phyloP scores from a whole-genome alignment of 2,888 invertebrate species.

The Scaptomyza polygonia region DNA sequence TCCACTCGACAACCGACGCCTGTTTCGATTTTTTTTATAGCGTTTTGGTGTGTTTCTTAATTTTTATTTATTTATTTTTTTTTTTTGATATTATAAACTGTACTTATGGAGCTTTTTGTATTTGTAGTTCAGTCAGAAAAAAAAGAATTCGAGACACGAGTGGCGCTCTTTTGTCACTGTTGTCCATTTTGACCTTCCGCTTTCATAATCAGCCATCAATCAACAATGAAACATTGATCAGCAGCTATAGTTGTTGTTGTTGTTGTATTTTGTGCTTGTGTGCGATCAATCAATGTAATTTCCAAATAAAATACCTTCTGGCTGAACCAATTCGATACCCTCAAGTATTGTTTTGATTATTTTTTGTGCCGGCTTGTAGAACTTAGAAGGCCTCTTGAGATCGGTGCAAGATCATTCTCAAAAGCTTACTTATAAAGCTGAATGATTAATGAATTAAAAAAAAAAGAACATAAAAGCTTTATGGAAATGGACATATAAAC shows the following conservation, averaged over 20 bases:
- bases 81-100: constrained; percentile 65
- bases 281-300: constrained; percentile 60
- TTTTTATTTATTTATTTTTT: constrained; percentile 15
- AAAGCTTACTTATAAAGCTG: neutral
- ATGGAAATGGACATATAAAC: neutral
- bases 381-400: constrained; percentile 6
- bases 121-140: constrained; percentile 43
- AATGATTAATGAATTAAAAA: neutral
- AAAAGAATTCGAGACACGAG: constrained; percentile 33
- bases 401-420: neutral
- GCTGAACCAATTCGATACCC: constrained; percentile 55
- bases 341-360: constrained; percentile 19
- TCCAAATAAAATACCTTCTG: constrained; percentile 11
- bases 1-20: constrained; percentile 70
- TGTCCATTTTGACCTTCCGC: constrained; percentile 61
- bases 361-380: constrained; percentile 25
- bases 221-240: constrained; percentile 52
- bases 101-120: constrained; percentile 59
- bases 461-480: neutral
- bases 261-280: constrained; percentile 23
- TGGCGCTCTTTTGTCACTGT: constrained; percentile 47
- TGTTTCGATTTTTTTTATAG: constrained; percentile 50
- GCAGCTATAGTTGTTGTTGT: constrained; percentile 26
- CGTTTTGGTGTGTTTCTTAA: constrained; percentile 22
- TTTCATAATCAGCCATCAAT: constrained; percentile 66